Conservation (phyloP, 2,888 invertebrate genomes). For the Ochropleura leucogaster region DNA sequence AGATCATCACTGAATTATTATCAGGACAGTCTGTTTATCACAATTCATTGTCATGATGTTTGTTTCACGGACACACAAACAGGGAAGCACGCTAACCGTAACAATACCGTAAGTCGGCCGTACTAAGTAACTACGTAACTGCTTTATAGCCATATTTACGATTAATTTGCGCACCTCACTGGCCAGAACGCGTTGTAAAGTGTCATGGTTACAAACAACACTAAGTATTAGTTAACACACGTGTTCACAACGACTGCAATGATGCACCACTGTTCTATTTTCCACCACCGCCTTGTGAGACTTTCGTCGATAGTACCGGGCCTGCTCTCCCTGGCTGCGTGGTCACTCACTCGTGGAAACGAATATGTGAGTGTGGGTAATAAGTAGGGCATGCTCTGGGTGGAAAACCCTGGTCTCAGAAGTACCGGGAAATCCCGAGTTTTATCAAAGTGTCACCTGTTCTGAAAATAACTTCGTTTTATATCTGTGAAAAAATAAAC, state of each 20-base stretch:
- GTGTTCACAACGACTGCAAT: slow-evolving; percentile 34
- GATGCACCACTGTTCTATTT: slow-evolving; percentile 46
- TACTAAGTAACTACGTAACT: slow-evolving; percentile 14
- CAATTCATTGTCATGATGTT: slow-evolving; percentile 5
- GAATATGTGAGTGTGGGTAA: slow-evolving; percentile 22
- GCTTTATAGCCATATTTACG: slow-evolving; percentile 22
- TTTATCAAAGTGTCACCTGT: too few species aligned
- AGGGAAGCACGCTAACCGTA: slow-evolving; percentile 24
- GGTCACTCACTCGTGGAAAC: background rate
- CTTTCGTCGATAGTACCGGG: slow-evolving; percentile 32
- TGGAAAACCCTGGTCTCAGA: too few species aligned
- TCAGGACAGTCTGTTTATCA: background rate
- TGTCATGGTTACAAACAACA: slow-evolving; percentile 5
- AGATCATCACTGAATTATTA: slow-evolving; percentile 24
- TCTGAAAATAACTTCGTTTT: too few species aligned
- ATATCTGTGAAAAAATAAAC: too few species aligned
- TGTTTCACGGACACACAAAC: slow-evolving; percentile 23
- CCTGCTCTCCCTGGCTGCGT: slow-evolving; percentile 4
- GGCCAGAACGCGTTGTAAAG: slow-evolving; percentile 4
- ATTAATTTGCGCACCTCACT: slow-evolving; percentile 24
- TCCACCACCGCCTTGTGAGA: slow-evolving; percentile 16
- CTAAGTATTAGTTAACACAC: slow-evolving; percentile 6
- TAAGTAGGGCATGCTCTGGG: too few species aligned
- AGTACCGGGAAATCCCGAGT: too few species aligned
- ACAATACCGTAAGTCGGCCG: slow-evolving; percentile 27